Conservation (phyloP, 2,113 vertebrate genomes). For the Scopus umbretta region DNA sequence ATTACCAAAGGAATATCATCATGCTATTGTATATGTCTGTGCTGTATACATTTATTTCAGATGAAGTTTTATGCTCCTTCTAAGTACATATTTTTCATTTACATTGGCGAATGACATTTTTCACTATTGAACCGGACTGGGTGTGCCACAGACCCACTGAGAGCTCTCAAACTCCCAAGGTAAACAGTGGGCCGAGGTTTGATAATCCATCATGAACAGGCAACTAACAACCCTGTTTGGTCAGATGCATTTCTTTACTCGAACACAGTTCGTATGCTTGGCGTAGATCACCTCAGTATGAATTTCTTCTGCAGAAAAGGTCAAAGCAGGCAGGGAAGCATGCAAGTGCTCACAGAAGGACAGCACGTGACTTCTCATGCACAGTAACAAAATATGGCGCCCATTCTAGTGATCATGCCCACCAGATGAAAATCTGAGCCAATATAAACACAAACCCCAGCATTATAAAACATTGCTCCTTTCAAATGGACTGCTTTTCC, state of each 20-base stretch:
- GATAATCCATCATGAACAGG: neutral
- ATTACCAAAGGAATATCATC: neutral
- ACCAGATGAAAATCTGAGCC: neutral
- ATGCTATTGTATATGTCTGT: neutral
- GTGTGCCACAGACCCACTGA: neutral
- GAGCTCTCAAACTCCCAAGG: neutral
- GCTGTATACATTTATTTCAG: neutral
- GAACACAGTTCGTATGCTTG: neutral
- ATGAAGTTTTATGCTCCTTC: neutral
- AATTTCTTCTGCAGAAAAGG: neutral
- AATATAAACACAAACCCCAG: neutral
- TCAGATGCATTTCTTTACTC: neutral
- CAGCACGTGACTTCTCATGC: neutral
- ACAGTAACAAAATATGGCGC: neutral
- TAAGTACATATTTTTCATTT: neutral
- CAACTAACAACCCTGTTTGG: neutral
- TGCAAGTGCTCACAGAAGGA: neutral
- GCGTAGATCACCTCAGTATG: neutral
- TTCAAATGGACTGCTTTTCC: neutral
- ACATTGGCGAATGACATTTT: neutral
- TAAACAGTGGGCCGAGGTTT: neutral
- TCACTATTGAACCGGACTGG: neutral
- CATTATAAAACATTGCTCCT: neutral
- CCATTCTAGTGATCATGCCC: neutral
- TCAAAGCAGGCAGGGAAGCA: neutral